Evolutionary conservation across 2,113 vertebrate species (phyloP).

Genomic region (pig (Sus scrofa)): T2T-Sscrofa CM000829.6:47281001-47281500

Average conservation of each 20-base stretch:
- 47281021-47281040: not conserved
- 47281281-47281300: slow-evolving; percentile 12
- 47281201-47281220: not conserved
- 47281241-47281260: not conserved
- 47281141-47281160: slow-evolving; percentile 16
- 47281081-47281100: not conserved
- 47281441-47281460: not conserved
- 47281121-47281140: not conserved
- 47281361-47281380: not conserved
- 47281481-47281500: not conserved
- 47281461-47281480: not conserved
- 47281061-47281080: not conserved
- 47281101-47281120: slow-evolving; percentile 20
- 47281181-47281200: slow-evolving; percentile 5
- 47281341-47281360: not conserved
- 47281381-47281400: slow-evolving; percentile 5
- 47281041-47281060: not conserved
- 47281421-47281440: not conserved
- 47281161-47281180: not conserved
- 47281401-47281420: not conserved
- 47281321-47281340: not conserved
- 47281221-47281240: not conserved
- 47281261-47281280: slow-evolving; percentile 13
- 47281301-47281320: not conserved
- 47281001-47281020: not conserved